Evolutionary conservation across 2,888 invertebrate genomes (phyloP).

Genomic region (Pristionchus fissidentatus): DNA sequence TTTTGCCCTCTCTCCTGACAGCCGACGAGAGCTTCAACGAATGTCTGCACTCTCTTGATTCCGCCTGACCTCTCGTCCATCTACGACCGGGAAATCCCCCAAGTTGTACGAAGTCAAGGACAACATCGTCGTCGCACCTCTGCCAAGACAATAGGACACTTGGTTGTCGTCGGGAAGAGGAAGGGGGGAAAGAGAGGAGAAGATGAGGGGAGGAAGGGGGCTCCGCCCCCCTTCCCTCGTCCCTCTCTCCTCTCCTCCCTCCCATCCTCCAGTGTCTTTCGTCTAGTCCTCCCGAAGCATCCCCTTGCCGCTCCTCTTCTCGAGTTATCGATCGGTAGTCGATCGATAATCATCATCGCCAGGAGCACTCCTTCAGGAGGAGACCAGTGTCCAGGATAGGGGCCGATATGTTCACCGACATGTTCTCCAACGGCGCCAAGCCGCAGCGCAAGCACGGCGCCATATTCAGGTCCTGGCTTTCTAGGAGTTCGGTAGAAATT

Average conservation of each 20-base stretch:
- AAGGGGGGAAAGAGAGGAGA: not conserved
- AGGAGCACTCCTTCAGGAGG: not conserved
- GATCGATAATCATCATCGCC: not conserved
- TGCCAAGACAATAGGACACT: conserved; percentile 1
- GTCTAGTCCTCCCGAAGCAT: not conserved
- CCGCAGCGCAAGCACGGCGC: conserved; percentile 30
- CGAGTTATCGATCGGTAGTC: not conserved
- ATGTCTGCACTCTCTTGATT: not conserved
- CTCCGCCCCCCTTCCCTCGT: conserved; percentile 4
- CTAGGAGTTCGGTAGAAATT: not conserved
- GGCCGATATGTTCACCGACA: conserved; percentile 38
- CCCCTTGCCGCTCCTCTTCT: not conserved
- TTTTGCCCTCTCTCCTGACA: not conserved
- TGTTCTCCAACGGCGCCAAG: conserved; percentile 26
- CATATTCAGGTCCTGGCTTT: not conserved
- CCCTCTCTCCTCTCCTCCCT: not conserved
- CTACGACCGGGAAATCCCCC: too few species aligned
- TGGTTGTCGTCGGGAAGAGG: not conserved
- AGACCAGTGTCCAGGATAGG: conserved; percentile 3
- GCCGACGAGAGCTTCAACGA: too few species aligned
- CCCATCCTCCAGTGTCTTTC: conserved; percentile 20
- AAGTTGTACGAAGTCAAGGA: too few species aligned
- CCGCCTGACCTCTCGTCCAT: not conserved
- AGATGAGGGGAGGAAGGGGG: not conserved
- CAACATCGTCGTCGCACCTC: too few species aligned